Conservation (phyloP, 2,888 invertebrate species). For the Microplitis manilae region DNA sequence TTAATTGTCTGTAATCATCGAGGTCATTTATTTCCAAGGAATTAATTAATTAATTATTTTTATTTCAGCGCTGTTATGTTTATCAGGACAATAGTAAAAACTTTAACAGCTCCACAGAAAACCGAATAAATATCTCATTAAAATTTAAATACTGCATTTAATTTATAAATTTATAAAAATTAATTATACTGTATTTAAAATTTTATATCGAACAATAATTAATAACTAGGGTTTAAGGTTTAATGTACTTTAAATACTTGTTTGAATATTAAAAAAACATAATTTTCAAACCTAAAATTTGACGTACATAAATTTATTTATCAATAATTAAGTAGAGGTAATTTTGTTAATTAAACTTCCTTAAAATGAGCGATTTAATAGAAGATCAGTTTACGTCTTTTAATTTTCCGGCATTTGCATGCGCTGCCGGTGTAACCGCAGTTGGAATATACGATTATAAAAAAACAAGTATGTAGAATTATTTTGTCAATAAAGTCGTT, state of each 20-base stretch:
- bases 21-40: background rate
- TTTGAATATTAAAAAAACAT: background rate
- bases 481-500: background rate
- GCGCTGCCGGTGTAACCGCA: background rate
- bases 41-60: constrained; percentile 24
- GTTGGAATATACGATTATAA: background rate
- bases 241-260: background rate
- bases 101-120: constrained; percentile 43
- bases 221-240: background rate
- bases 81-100: constrained; percentile 55
- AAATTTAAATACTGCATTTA: background rate
- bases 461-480: background rate
- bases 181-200: background rate
- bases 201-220: background rate
- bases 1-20: no score
- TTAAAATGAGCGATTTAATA: background rate
- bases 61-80: constrained; percentile 68
- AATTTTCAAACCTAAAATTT: no score
- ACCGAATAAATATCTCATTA: constrained; percentile 27
- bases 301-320: no score
- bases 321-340: no score
- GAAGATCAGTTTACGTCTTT: background rate
- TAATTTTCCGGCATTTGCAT: background rate
- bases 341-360: no score
- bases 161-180: background rate